phyloP scores from a whole-genome alignment of 2,113 vertebrate genomes.

The Trematocara nigrifrons region DNA sequence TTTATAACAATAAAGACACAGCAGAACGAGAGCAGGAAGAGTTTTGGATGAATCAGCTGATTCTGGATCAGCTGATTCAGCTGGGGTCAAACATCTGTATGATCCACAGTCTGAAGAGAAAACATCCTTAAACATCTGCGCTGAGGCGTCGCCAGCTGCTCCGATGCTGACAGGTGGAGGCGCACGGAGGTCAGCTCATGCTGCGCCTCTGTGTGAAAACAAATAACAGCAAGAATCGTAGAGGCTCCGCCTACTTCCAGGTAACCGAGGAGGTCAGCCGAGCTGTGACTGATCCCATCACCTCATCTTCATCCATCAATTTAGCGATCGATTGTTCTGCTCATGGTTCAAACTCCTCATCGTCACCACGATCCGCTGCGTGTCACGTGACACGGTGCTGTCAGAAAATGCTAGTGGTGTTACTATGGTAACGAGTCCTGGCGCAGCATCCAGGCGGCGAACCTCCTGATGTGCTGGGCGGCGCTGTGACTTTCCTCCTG shows the following conservation, averaged over 20 bases:
- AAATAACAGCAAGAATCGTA: neutral
- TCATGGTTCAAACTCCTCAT: neutral
- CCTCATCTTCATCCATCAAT: neutral
- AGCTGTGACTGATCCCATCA: neutral
- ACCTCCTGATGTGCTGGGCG: neutral
- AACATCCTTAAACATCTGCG: neutral
- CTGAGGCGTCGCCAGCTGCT: neutral
- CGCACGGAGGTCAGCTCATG: neutral
- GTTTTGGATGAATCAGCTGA: neutral
- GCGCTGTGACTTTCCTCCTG: neutral
- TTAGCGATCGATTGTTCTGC: neutral
- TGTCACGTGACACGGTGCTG: neutral
- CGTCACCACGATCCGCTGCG: neutral
- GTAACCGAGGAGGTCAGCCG: neutral
- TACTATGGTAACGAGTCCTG: neutral
- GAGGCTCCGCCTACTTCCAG: neutral
- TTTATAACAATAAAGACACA: neutral
- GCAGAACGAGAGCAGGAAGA: neutral
- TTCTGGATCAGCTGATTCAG: neutral
- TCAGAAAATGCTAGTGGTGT: neutral
- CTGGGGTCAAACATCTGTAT: neutral
- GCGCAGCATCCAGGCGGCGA: neutral
- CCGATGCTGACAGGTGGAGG: neutral
- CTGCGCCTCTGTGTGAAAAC: neutral
- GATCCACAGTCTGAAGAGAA: neutral